Conservation (phyloP, 1,140 invertebrate species). For the Chironomus striatipennis region DNA sequence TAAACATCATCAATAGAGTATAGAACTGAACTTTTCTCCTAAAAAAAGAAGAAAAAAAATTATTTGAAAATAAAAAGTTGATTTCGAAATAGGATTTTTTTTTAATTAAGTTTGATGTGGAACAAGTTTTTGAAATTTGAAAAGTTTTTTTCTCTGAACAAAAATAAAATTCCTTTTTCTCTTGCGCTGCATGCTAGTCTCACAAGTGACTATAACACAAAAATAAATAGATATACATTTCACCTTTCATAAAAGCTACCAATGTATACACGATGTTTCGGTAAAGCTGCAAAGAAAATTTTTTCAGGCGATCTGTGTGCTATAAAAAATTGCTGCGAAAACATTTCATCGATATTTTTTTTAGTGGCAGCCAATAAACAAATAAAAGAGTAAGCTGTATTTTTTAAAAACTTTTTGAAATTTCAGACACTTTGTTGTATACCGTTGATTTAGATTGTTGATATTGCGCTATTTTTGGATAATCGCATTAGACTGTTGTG, state of each 20-base stretch:
- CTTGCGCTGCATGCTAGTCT: background rate
- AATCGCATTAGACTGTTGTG: too few species aligned
- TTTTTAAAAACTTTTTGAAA: too few species aligned
- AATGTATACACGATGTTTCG: too few species aligned
- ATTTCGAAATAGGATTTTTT: background rate
- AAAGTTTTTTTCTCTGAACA: background rate
- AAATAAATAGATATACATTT: too few species aligned
- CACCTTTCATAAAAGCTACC: too few species aligned
- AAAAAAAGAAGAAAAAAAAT: background rate
- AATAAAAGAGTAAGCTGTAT: too few species aligned
- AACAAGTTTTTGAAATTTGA: background rate
- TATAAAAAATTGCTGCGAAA: background rate
- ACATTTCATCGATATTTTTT: background rate
- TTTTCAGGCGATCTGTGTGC: too few species aligned
- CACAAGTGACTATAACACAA: background rate
- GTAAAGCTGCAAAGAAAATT: too few species aligned
- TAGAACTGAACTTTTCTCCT: background rate
- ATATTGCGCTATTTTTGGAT: too few species aligned
- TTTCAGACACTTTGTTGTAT: too few species aligned
- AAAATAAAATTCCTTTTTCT: background rate
- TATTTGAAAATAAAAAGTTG: background rate
- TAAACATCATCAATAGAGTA: background rate
- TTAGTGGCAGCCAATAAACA: background rate
- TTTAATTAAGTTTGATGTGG: slow-evolving; percentile 3
- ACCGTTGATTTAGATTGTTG: too few species aligned